Evolutionary conservation across 2,888 invertebrate genomes (phyloP).

Genomic region (Thera britannica): DNA sequence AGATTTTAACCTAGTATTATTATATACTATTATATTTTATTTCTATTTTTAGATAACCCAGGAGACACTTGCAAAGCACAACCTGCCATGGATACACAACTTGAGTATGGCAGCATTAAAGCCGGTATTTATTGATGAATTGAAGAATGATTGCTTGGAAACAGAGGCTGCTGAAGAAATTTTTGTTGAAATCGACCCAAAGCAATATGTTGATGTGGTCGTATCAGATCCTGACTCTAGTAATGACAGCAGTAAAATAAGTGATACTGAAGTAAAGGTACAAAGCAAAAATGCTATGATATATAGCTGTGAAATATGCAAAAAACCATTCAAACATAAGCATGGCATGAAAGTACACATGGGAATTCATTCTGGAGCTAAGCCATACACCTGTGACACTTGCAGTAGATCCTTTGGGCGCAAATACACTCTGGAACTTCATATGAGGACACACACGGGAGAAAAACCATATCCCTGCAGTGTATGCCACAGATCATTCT

Average conservation of each 20-base stretch:
- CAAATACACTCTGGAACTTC: slow-evolving; percentile 12
- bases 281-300: background rate
- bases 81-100: slow-evolving; percentile 25
- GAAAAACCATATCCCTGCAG: slow-evolving; percentile 19
- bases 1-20: too few species aligned
- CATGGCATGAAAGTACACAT: slow-evolving; percentile 15
- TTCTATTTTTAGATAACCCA: slow-evolving; percentile 19
- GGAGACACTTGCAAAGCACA: slow-evolving; percentile 15
- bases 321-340: slow-evolving; percentile 17
- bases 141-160: slow-evolving; percentile 1
- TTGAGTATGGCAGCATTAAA: slow-evolving; percentile 9
- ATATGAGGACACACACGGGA: slow-evolving; percentile 20
- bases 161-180: slow-evolving; percentile 12
- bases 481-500: slow-evolving; percentile 19
- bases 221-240: background rate
- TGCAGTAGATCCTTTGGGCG: slow-evolving; percentile 20
- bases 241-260: slow-evolving; percentile 1
- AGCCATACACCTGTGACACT: slow-evolving; percentile 20
- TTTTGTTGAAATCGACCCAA: slow-evolving; percentile 4
- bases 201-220: slow-evolving; percentile 2
- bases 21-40: too few species aligned
- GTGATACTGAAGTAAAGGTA: slow-evolving; percentile 3
- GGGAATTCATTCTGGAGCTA: slow-evolving; percentile 17
- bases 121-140: slow-evolving; percentile 8
- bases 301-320: slow-evolving; percentile 16